A percentile compares a stretch with the other conserved stretches of the same genome.
These are phyloP conservation scores for Drosophila mayaguana DNA, from an alignment of 2,888 invertebrate genomes.

Conservation along the genomic window DNA sequence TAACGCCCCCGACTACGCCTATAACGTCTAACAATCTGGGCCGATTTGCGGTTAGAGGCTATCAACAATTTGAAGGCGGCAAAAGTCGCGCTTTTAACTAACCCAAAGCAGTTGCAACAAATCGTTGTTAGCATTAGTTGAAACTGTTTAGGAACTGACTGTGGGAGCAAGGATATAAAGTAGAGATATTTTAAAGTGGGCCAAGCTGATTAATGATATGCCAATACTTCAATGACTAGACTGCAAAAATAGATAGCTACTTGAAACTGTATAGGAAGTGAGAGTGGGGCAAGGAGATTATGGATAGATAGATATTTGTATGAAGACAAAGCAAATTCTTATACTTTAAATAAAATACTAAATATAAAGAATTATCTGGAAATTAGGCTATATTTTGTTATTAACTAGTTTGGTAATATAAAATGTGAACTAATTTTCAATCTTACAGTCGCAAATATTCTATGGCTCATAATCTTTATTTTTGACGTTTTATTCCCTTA, in stretches of 20 bases:
- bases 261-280: background rate
- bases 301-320: background rate
- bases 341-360: no score
- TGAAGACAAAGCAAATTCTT: no score
- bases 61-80: conserved; percentile 40
- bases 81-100: conserved; percentile 46
- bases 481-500: no score
- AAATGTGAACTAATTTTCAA: no score
- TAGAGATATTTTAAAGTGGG: background rate
- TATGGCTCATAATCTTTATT: no score
- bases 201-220: conserved; percentile 1
- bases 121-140: conserved; percentile 10
- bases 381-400: no score
- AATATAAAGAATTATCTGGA: no score
- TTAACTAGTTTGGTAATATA: no score
- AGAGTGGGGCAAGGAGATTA: background rate
- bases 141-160: background rate
- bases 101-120: background rate
- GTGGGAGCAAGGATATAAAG: conserved; percentile 6
- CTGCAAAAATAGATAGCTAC: no score
- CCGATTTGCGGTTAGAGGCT: conserved; percentile 29
- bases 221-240: background rate
- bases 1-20: conserved; percentile 33
- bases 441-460: no score
- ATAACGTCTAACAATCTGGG: conserved; percentile 39